Percentiles rank a stretch among this genome's conserved stretches.
Evolutionary conservation across 2,113 vertebrate species (phyloP).

Genomic region (Catagonus wagneri): DNA sequence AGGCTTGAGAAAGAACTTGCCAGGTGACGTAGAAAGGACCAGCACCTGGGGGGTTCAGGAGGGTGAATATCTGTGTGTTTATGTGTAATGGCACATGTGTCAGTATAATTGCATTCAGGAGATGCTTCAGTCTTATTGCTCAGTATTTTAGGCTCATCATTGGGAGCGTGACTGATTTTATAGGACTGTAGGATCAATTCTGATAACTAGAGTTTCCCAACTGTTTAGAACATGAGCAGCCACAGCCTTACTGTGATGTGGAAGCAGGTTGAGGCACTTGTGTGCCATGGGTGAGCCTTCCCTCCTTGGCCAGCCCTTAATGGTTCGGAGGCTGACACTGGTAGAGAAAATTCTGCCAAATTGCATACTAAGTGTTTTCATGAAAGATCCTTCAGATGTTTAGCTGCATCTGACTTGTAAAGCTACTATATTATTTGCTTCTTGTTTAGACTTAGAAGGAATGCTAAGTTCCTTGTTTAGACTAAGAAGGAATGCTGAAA

Average conservation of each 20-base stretch:
- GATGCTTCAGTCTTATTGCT: neutral
- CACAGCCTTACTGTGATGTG: neutral
- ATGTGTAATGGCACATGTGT: too few species aligned
- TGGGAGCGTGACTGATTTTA: neutral
- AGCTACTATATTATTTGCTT: accelerated
- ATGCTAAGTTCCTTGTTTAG: neutral
- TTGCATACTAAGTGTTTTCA: accelerated
- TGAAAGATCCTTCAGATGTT: neutral
- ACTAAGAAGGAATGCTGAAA: neutral
- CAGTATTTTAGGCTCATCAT: neutral
- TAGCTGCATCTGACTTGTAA: neutral
- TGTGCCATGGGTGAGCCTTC: neutral
- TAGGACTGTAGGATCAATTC: neutral
- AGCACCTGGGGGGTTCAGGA: too few species aligned
- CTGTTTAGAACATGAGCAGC: neutral
- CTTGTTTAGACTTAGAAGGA: neutral
- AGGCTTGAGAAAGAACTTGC: neutral
- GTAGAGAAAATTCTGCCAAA: accelerated
- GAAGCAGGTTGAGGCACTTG: neutral
- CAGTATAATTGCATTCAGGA: neutral
- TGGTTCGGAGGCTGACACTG: accelerated
- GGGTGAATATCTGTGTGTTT: neutral
- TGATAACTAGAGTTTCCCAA: neutral
- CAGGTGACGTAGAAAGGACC: neutral
- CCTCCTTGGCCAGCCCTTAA: neutral